Evolutionary conservation across 2,888 invertebrate species (phyloP).

Genomic region (Limenitis camilla): DNA sequence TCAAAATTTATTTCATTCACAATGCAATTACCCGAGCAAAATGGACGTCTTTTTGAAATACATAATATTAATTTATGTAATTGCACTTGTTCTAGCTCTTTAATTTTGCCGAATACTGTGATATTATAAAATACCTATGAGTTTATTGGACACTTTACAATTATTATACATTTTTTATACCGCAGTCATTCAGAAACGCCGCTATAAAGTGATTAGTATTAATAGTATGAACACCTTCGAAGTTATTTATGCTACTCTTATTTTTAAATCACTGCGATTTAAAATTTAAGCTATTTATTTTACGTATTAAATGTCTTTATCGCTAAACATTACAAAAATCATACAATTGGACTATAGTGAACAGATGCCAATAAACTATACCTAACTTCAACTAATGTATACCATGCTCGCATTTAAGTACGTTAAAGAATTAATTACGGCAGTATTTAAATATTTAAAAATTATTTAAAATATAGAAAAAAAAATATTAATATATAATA

Average conservation of each 20-base stretch:
- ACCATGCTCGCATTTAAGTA: constrained; percentile 8
- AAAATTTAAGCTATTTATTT: constrained; percentile 14
- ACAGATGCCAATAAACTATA: constrained; percentile 16
- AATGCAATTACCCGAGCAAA: constrained; percentile 51
- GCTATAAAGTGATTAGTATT: constrained; percentile 17
- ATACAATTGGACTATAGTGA: constrained; percentile 14
- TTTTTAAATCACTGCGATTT: constrained; percentile 24
- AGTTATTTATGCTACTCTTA: constrained; percentile 13
- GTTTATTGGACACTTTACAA: constrained; percentile 29
- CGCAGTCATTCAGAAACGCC: constrained; percentile 22
- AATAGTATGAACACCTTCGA: constrained; percentile 26
- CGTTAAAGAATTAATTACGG: constrained; percentile 12
- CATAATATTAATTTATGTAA: constrained; percentile 51
- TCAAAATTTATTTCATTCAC: constrained; percentile 20
- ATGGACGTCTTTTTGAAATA: constrained; percentile 59
- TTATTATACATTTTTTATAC: constrained; percentile 16
- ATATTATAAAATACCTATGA: constrained; percentile 32
- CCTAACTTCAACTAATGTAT: constrained; percentile 10
- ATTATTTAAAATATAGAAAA: constrained; percentile 15
- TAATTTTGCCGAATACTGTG: constrained; percentile 39
- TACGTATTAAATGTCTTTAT: constrained; percentile 12
- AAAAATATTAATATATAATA: constrained; percentile 30
- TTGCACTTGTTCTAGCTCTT: constrained; percentile 62
- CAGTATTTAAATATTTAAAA: constrained; percentile 16
- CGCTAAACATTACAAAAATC: constrained; percentile 12